Percentiles rank a stretch among this genome's conserved stretches.
phyloP scores from a whole-genome alignment of 2,797 vertebrate genomes.

The Pempheris klunzingeri region DNA sequence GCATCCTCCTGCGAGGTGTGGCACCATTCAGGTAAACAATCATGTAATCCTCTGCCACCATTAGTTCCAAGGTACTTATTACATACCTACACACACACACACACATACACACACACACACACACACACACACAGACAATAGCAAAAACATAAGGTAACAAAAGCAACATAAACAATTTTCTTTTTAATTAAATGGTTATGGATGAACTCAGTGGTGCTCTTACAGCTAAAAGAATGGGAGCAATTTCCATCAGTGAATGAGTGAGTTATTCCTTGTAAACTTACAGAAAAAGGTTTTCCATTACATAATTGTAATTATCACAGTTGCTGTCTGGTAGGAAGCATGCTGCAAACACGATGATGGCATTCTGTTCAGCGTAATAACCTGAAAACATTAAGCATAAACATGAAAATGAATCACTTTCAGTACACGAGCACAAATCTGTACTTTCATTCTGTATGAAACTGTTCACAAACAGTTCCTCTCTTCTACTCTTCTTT shows the following conservation, averaged over 20 bases:
- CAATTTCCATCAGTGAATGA: not conserved
- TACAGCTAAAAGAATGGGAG: not conserved
- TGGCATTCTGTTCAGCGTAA: constrained; percentile 96
- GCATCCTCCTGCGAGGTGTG: constrained; percentile 95
- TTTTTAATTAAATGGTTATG: too few species aligned
- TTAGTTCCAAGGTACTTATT: constrained; percentile 96
- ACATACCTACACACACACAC: constrained; percentile 88
- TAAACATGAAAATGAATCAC: constrained; percentile 8
- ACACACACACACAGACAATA: constrained; percentile 70
- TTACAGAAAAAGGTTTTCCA: constrained; percentile 99
- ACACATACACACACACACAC: constrained; percentile 84
- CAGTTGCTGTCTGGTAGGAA: constrained; percentile 97
- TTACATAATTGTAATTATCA: constrained; percentile 96
- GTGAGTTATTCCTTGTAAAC: too few species aligned
- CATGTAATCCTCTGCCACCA: constrained; percentile 99
- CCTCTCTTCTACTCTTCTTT: not conserved
- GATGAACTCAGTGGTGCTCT: not conserved
- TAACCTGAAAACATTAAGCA: constrained; percentile 87
- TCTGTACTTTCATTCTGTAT: not conserved
- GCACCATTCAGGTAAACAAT: constrained; percentile 98
- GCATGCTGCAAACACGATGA: constrained; percentile 98
- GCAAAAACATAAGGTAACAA: not conserved
- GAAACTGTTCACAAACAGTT: not conserved
- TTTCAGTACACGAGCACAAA: not conserved
- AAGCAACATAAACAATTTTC: not conserved